Conservation (phyloP, 2,113 vertebrate species). For the Myotis lucifugus region DNA sequence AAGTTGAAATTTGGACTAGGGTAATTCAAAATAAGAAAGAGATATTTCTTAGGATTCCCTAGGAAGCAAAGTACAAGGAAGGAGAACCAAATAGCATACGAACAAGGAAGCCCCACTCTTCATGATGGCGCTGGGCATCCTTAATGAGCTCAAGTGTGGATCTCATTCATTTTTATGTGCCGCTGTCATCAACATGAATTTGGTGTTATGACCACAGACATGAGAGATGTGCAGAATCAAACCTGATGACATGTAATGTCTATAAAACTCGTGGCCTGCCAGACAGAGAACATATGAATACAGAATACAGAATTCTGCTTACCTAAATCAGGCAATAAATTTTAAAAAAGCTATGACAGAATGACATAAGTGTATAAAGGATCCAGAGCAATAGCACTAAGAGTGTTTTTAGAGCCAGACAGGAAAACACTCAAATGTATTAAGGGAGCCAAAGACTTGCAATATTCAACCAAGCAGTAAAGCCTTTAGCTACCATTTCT, state of each 20-base stretch:
- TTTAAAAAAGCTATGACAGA: background rate
- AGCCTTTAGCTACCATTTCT: background rate
- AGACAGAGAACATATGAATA: conserved; percentile 19
- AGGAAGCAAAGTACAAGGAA: background rate
- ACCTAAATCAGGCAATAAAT: background rate
- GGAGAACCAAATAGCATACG: background rate
- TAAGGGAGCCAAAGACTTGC: background rate
- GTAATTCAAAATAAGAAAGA: background rate
- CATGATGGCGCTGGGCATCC: background rate
- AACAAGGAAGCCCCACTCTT: background rate
- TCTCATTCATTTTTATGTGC: background rate
- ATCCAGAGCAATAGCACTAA: background rate
- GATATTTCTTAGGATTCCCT: background rate
- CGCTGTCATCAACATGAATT: background rate
- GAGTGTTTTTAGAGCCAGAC: conserved; percentile 12
- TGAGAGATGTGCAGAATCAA: background rate
- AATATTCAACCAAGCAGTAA: background rate
- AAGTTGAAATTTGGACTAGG: background rate
- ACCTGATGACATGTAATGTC: background rate
- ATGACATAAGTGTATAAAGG: background rate
- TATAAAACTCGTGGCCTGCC: background rate
- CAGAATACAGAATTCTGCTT: background rate
- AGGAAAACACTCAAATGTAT: background rate
- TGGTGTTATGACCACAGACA: background rate
- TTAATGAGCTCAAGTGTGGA: background rate